Evolutionary conservation across 2,888 invertebrate genomes (phyloP).

Genomic region (Neria commutata): DNA sequence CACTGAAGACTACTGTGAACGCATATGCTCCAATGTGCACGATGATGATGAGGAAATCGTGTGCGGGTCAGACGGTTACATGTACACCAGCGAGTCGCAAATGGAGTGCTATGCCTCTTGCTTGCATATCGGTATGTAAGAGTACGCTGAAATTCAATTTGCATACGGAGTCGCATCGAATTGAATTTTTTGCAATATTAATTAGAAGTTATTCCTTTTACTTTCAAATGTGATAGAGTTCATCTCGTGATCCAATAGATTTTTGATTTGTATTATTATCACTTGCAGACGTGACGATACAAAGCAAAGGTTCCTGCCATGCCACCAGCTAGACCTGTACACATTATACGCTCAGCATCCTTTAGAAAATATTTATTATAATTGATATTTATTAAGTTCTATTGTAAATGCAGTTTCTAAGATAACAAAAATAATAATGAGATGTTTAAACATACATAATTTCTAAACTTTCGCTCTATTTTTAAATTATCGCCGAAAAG

Average conservation of each 20-base stretch:
- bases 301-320: constrained; percentile 58
- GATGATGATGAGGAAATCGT: constrained; percentile 58
- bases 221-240: background rate
- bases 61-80: constrained; percentile 58
- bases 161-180: background rate
- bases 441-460: too few relatives aligned
- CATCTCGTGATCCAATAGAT: background rate
- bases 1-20: constrained; percentile 55
- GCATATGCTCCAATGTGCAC: constrained; percentile 57
- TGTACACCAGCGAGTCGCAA: constrained; percentile 59
- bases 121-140: constrained; percentile 53
- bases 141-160: background rate
- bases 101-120: constrained; percentile 58
- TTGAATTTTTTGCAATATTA: too few relatives aligned
- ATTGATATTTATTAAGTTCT: background rate
- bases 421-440: too few relatives aligned
- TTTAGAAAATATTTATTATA: background rate
- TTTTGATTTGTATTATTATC: background rate
- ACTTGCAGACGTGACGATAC: constrained; percentile 55
- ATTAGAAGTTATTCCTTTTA: too few relatives aligned
- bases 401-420: background rate
- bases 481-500: too few relatives aligned
- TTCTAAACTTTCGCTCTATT: too few relatives aligned
- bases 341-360: background rate
- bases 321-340: constrained; percentile 31